Evolutionary conservation across 2,113 vertebrate genomes (phyloP).

Genomic region (Crypturellus undulatus): DNA sequence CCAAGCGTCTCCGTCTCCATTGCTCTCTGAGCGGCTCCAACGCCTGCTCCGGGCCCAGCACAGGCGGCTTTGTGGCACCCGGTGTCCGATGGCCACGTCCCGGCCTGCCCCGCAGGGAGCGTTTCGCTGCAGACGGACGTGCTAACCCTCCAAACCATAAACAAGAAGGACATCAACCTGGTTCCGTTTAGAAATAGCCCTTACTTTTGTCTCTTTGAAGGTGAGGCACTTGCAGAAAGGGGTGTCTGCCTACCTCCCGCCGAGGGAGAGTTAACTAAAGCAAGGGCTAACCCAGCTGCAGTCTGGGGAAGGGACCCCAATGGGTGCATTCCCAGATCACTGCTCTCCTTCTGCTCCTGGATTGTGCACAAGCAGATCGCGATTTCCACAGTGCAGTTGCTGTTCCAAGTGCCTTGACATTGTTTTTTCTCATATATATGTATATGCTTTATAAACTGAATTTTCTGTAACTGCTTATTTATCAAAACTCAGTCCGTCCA

Average conservation of each 20-base stretch:
- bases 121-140: neutral
- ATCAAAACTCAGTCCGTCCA: neutral
- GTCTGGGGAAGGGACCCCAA: neutral
- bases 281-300: neutral
- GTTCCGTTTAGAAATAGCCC: neutral
- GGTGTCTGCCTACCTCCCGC: neutral
- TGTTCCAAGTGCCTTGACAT: neutral
- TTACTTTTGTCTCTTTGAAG: neutral
- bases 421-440: neutral
- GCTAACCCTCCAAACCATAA: neutral
- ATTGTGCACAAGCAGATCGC: neutral
- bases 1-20: accelerated
- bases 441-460: neutral
- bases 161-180: neutral
- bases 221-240: neutral
- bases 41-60: neutral
- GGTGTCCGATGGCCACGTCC: neutral
- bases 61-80: neutral
- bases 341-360: neutral
- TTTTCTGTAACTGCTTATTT: neutral
- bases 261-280: neutral
- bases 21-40: neutral
- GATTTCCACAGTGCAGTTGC: neutral
- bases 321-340: neutral
- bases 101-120: neutral